A percentile compares a stretch with the other conserved stretches of the same genome.
Evolutionary conservation across 2,888 invertebrate genomes (phyloP).

Genomic region (Eilema caniola): DNA sequence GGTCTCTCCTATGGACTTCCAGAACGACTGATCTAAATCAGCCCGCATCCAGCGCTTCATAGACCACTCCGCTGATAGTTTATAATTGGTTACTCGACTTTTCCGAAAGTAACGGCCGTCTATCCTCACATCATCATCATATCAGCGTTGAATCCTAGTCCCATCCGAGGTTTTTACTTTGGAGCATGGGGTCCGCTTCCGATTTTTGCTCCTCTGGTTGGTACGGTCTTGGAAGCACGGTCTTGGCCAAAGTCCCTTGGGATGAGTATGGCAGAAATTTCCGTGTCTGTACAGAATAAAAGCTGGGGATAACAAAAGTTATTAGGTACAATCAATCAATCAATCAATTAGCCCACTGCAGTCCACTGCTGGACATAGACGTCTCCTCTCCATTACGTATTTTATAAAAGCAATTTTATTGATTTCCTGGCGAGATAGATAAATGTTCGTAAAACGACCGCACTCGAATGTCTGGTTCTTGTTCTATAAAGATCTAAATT

Average conservation of each 20-base stretch:
- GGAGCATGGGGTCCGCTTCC: background rate
- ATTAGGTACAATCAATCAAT: background rate
- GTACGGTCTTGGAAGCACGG: background rate
- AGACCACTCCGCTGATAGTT: too few species aligned
- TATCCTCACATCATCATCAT: too few species aligned
- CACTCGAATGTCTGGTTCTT: conserved; percentile 17
- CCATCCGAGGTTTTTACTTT: background rate
- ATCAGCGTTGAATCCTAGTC: background rate
- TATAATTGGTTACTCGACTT: too few species aligned
- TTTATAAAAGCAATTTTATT: conserved; percentile 19
- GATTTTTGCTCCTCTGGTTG: background rate
- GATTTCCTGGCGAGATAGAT: conserved; percentile 10
- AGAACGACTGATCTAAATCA: too few species aligned
- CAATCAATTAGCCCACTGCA: too few species aligned
- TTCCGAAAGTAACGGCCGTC: too few species aligned
- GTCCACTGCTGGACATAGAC: too few species aligned
- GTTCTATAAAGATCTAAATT: background rate
- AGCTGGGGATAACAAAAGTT: background rate
- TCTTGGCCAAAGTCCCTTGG: background rate
- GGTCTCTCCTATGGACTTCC: too few species aligned
- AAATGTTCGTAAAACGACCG: conserved; percentile 10
- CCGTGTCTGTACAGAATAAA: background rate
- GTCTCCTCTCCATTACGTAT: conserved; percentile 20
- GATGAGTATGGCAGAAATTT: background rate
- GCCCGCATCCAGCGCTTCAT: too few species aligned